A percentile compares a stretch with the other conserved stretches of the same genome.
These are phyloP conservation scores for Elysia crispata DNA, from an alignment of 2,888 invertebrate genomes.

Conservation along the genomic window DNA sequence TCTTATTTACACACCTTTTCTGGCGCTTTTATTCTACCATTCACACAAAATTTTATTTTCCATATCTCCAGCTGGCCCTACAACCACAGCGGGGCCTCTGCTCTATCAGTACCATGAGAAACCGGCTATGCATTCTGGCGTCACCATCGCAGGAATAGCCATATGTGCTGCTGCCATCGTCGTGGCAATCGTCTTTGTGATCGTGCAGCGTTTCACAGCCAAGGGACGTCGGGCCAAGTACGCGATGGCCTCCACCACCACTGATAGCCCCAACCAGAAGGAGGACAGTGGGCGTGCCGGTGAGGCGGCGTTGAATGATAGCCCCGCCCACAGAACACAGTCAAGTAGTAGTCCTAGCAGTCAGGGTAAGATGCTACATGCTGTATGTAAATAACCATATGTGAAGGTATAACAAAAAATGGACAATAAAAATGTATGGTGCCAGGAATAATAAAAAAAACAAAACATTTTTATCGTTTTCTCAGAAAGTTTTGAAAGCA, in stretches of 20 bases:
- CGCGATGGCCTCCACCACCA: conserved; percentile 59
- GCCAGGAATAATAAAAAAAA: too few species aligned
- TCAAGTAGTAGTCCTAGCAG: conserved; percentile 48
- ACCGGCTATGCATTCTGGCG: conserved; percentile 68
- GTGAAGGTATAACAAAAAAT: too few species aligned
- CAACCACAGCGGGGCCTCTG: conserved; percentile 42
- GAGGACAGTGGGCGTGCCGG: too few species aligned
- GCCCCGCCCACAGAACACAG: conserved; percentile 13
- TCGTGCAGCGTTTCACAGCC: conserved; percentile 64
- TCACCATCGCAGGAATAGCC: conserved; percentile 72
- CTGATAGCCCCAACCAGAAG: conserved; percentile 62
- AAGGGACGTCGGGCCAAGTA: conserved; percentile 66
- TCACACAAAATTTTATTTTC: neutral
- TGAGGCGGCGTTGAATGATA: too few species aligned
- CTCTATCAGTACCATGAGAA: conserved; percentile 49
- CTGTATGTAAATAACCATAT: too few species aligned
- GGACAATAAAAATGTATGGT: too few species aligned
- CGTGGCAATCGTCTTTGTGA: conserved; percentile 64
- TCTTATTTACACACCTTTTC: too few species aligned
- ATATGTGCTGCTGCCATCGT: conserved; percentile 69
- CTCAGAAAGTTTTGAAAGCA: too few species aligned
- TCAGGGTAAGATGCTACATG: conserved; percentile 38
- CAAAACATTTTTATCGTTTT: too few species aligned
- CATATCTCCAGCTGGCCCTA: conserved; percentile 15
- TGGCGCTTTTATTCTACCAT: too few species aligned